phyloP scores from a whole-genome alignment of 2,797 vertebrate species.

The Alcedo atthis region DNA sequence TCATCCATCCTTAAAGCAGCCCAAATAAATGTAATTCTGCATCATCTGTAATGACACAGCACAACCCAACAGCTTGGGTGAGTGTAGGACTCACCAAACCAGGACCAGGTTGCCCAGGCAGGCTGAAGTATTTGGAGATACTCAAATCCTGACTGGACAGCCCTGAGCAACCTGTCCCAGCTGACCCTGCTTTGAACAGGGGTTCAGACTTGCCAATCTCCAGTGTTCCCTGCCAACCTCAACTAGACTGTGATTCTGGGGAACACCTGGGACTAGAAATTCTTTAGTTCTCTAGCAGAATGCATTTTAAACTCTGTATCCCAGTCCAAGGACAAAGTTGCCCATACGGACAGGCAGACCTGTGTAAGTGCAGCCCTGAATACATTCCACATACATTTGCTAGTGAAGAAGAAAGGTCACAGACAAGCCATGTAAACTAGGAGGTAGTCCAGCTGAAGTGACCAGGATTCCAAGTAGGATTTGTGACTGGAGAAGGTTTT shows the following conservation, averaged over 20 bases:
- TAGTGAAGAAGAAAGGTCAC: not conserved
- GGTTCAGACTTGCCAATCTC: not conserved
- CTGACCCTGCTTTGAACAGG: too few species aligned
- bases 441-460: not conserved
- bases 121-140: not conserved
- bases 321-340: not conserved
- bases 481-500: not conserved
- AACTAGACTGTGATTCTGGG: not conserved
- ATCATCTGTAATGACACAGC: not conserved
- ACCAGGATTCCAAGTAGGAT: not conserved
- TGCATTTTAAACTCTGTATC: not conserved
- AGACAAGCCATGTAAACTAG: not conserved
- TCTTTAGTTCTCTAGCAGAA: not conserved
- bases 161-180: not conserved
- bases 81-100: not conserved
- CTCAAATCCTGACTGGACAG: not conserved
- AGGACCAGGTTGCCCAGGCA: not conserved
- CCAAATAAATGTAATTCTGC: not conserved
- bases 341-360: not conserved
- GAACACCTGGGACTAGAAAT: not conserved
- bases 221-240: not conserved
- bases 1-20: not conserved
- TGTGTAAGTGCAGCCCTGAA: accelerated
- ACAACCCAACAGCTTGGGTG: not conserved
- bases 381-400: not conserved